These are phyloP conservation scores for Drosophila barbarae DNA, from an alignment of 2,888 invertebrate species.

Conservation along the genomic window DNA sequence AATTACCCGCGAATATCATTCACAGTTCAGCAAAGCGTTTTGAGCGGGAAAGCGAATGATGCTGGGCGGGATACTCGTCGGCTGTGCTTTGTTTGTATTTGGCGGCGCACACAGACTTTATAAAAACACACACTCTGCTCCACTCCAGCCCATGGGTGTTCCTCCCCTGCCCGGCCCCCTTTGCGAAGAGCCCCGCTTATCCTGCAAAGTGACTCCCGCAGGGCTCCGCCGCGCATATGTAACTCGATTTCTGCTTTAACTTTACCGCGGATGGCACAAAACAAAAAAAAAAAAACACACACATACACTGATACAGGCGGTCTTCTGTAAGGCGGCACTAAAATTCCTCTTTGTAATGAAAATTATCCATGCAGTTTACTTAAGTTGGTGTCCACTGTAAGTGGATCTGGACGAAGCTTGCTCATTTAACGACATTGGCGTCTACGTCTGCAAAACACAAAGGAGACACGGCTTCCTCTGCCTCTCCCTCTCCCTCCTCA, in stretches of 20 bases:
- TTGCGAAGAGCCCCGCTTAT: conserved; percentile 12
- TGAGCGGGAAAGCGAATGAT: conserved; percentile 43
- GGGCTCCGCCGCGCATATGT: conserved; percentile 48
- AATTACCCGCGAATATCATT: conserved; percentile 51
- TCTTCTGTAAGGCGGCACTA: neutral
- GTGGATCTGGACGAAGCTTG: conserved; percentile 27
- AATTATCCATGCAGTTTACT: neutral
- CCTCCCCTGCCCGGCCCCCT: conserved; percentile 19
- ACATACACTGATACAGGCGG: conserved; percentile 13
- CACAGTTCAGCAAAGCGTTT: conserved; percentile 16
- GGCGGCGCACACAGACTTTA: conserved; percentile 15
- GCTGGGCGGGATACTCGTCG: conserved; percentile 7
- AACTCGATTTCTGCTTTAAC: conserved; percentile 69
- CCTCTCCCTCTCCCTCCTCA: neutral
- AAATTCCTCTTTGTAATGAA: neutral
- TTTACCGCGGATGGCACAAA: conserved; percentile 64
- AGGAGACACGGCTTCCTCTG: conserved; percentile 57
- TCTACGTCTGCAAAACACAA: conserved; percentile 74
- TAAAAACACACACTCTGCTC: conserved; percentile 33
- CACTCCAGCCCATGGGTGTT: conserved; percentile 54
- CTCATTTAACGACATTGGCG: conserved; percentile 74
- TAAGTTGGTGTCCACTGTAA: conserved; percentile 8
- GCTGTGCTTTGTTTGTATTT: conserved; percentile 28
- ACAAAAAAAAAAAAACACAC: conserved; percentile 9
- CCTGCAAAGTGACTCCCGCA: conserved; percentile 61